Base-by-base conservation (phyloP, 2,797 vertebrate species). In the Platyrinchus mystaceus region DNA sequence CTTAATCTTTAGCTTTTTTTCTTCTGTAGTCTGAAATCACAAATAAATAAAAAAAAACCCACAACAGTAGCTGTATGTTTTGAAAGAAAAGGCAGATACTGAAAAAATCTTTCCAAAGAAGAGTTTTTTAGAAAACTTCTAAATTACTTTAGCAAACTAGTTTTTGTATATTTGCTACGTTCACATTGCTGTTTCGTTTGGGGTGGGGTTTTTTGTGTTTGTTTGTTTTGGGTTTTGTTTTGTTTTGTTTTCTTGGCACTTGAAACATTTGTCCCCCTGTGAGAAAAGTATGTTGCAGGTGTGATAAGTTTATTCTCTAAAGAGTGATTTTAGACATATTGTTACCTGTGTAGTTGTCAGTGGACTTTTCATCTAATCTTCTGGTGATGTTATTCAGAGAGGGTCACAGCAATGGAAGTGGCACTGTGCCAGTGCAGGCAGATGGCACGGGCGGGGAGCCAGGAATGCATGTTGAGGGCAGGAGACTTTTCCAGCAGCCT, bases 371-470 rank as follows among this genome's bases (percentile, higher is more conserved):
- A 24, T 68, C 30, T 44, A 2, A 14, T 79, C 63, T 84, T 76
- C 56, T 91, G 49, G 9, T 12, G 4, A 0, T 14, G 5, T 63
- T 22, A 36, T 53, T 66, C 52, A 9, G 36, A 5, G 68, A 80
- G 85, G 88, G 87, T 85, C 24, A 14, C 8, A 71, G 79, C 50
- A 18, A 5, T 60, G 9, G 18, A 22, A 32, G 87, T 92, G 94
- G 94, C 93, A 17, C 44, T 3, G 52, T 87, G 95, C 94, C 93
- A 70, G 23, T 22, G 17, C 8, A 46, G 82, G 67, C 93, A 94
- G 88, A 50, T 92, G 92, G 66, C 73, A 20, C 5, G 18, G 94
- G 91, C 93, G 32, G 63, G 4, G 36, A 71, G 91, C 94, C 90
- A 87, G 56, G 58, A 71, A 32, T 55, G 24, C 53, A 14, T n/a